Evolutionary conservation across 1,140 invertebrate species (phyloP).

Genomic region (Pseudomyrmex gracilis): DNA sequence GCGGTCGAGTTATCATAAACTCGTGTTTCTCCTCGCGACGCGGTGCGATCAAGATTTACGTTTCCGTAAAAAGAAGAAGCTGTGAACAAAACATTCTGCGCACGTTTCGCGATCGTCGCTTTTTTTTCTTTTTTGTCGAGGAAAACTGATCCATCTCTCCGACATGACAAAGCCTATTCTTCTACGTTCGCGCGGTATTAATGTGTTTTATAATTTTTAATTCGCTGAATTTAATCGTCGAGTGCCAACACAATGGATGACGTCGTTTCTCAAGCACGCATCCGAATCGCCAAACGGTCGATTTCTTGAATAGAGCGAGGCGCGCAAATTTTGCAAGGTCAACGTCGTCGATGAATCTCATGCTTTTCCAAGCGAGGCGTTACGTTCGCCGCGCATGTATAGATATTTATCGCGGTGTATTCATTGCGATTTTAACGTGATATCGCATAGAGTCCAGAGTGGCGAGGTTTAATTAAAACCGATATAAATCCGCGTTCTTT

Average conservation of each 20-base stretch:
- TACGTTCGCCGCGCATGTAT: background rate
- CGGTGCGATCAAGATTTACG: background rate
- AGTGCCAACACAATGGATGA: background rate
- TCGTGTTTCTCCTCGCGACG: background rate
- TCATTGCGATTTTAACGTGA: conserved; percentile 37
- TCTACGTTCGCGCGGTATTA: no score
- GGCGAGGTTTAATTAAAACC: conserved; percentile 6
- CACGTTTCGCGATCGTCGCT: background rate
- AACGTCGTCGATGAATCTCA: conserved; percentile 8
- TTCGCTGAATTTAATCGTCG: background rate
- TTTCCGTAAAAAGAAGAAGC: background rate
- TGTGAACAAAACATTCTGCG: background rate
- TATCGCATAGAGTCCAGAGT: background rate
- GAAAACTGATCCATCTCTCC: background rate
- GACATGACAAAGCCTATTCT: background rate
- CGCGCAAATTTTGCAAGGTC: background rate
- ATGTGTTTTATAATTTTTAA: conserved; percentile 12
- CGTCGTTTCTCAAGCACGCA: background rate
- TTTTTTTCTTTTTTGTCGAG: conserved; percentile 19
- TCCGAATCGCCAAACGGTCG: background rate
- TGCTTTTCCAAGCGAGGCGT: background rate
- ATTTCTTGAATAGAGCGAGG: background rate
- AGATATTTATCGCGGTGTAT: background rate
- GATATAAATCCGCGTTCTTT: background rate
- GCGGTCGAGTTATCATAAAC: background rate